Base-by-base conservation (phyloP, 2,888 invertebrate genomes). In the Rhagonycha lutea region DNA sequence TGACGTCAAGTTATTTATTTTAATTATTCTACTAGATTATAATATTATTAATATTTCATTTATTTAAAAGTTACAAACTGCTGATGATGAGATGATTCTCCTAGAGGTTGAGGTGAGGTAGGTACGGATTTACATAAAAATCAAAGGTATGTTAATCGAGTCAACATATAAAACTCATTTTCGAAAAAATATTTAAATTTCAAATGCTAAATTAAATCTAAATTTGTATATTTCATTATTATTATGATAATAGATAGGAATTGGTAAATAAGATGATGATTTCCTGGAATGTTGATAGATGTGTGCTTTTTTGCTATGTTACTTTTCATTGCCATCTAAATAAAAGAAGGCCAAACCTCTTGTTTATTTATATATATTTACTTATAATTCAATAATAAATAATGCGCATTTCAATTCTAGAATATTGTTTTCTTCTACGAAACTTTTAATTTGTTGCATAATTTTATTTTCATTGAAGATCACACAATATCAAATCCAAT, bases 1-100 rank as follows among this genome's bases (percentile, higher is more conserved):
- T 80, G 80, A 80, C 79, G 79, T 80, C 79, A 78, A 78, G 79
- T 80, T 80, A 80, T 79, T 79, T 80, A 80, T 80, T 80, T 79
- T 80, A 80, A 80, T 79, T 79, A 79, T 78, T 79, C 70, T 68
- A 68, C 74, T 70, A 75, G 78, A 79, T 76, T 78, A 76, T 73
- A 75, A 77, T 79, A 79, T 75, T 79, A 73, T 71, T 74, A 74
- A 68, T 73, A 47, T 47, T 47, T 47, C 47, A 47, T 68, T 72
- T 72, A 69, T 75, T 47, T 73, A 75, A 72, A 78, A 70, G 61
- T 72, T 47, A 47, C 47, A 47, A 47, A n/a, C 47, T 47, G 26
- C 26, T 26, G 47, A 47, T 2, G 47, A 47, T 47, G 47, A 47
- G 47, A 47, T 47, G 47, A 47, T 47, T 47, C 47, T n/a, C 7